Evolutionary conservation across 2,888 invertebrate species (phyloP), one percentile per base, ranked within the genome.

Genomic region (Omphaloscelis lunosa): DNA sequence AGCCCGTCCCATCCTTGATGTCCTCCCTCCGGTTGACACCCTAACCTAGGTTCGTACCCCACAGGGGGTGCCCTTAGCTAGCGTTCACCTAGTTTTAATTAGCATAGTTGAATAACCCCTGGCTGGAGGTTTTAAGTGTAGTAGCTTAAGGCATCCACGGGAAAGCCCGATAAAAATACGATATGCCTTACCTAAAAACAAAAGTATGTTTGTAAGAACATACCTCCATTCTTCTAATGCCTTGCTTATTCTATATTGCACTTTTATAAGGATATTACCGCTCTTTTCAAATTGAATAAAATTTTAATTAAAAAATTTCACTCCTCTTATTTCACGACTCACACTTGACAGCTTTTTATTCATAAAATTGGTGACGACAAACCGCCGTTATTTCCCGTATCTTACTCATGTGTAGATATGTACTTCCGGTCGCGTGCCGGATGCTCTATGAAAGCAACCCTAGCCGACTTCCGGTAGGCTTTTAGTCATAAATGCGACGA

Each of bases 371-470:
- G 70, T 80, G 78, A 76, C 86, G 86, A 80, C 88, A 86, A 88
- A 84, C 89, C 89, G 79, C 41, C 79, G 77, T 86, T 78, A 86
- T 88, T 86, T 90, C 87, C 87, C 68, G 72, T 76, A 78, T 82
- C 84, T 86, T 84, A 80, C 77, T 86, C 87, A 87, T 87, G 84
- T 89, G 86, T 88, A 83, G 87, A 88, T 86, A 80, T 80, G 75
- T 83, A 84, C 82, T 79, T 89, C 90, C 89, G 89, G 82, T 80
- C 77, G 83, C 89, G 84, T 88, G 85, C 86, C 90, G 90, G 90
- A 90, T 75, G 82, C 79, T 79, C 82, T 82, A 85, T 90, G 89
- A 90, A 90, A 90, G 89, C 90, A 84, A 87, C 89, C 91, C 88
- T 88, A 87, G 84, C 86, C 76, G 71, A 86, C 89, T 89, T 91